These are phyloP conservation scores for Neosilurus hyrtlii DNA, from an alignment of 2,797 vertebrate genomes.

Conservation along the genomic window DNA sequence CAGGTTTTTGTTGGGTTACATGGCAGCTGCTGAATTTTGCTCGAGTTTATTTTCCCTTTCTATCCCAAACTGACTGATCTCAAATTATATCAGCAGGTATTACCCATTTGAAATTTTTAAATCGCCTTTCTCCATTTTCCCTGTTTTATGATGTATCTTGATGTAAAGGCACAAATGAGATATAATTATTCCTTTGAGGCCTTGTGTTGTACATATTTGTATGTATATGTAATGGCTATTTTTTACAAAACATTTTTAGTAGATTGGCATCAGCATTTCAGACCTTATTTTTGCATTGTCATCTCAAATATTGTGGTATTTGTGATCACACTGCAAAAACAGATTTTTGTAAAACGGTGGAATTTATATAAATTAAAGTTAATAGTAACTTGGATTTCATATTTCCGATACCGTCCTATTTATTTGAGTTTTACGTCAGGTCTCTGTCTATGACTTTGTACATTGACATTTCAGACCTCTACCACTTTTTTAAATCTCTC, in stretches of 20 bases:
- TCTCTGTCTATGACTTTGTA: constrained; percentile 19
- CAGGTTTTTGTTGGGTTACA: constrained; percentile 33
- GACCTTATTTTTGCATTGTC: constrained; percentile 47
- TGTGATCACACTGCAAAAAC: constrained; percentile 54
- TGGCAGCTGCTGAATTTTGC: constrained; percentile 49
- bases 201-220: constrained; percentile 78
- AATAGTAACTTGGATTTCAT: not conserved
- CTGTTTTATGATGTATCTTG: not conserved
- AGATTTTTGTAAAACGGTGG: too few relatives aligned
- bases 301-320: constrained; percentile 48
- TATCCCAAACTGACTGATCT: not conserved
- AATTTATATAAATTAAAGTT: constrained; percentile 37
- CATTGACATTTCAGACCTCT: constrained; percentile 30
- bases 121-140: not conserved
- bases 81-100: not conserved
- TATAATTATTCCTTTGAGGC: constrained; percentile 48
- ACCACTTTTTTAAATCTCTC: constrained; percentile 20
- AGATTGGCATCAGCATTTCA: constrained; percentile 53
- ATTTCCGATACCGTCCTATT: constrained; percentile 13
- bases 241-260: constrained; percentile 61
- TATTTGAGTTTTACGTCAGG: constrained; percentile 28
- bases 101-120: not conserved
- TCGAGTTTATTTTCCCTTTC: not conserved
- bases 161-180: constrained; percentile 36
- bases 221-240: constrained; percentile 76